phyloP scores from a whole-genome alignment of 2,113 vertebrate genomes.

The Tapirus terrestris region DNA sequence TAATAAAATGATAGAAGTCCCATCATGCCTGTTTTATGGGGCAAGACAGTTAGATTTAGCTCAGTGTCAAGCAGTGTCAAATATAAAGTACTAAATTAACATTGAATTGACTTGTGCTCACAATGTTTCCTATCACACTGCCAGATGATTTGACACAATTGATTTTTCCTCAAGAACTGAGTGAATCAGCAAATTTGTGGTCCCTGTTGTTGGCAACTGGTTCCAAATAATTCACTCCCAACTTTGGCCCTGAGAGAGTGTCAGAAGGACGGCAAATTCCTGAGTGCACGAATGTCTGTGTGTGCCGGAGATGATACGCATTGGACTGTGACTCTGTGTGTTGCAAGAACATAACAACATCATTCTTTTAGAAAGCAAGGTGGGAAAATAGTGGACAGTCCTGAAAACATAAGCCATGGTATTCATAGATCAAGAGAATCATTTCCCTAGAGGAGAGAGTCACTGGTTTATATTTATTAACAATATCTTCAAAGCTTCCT shows the following conservation, averaged over 20 bases:
- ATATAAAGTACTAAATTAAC: constrained; percentile 48
- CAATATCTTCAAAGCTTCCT: background rate
- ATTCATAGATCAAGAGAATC: background rate
- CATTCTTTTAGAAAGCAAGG: background rate
- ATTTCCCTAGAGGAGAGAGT: background rate
- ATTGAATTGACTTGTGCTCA: constrained; percentile 41
- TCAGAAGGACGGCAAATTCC: background rate
- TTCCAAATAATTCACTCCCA: constrained; percentile 17
- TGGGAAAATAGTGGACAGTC: background rate
- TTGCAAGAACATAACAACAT: background rate
- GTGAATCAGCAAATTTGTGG: constrained; percentile 50
- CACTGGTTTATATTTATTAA: background rate
- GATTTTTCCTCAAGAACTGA: constrained; percentile 63
- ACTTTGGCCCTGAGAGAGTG: background rate
- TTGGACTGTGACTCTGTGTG: background rate
- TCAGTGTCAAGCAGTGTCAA: constrained; percentile 50
- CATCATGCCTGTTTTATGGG: background rate
- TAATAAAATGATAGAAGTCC: background rate
- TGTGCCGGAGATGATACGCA: no score
- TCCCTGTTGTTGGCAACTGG: background rate
- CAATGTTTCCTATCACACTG: background rate
- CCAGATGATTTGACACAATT: constrained; percentile 65
- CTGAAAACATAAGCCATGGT: background rate
- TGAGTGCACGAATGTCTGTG: fast-evolving
- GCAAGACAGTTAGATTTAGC: constrained; percentile 1